Conservation (phyloP, 2,113 vertebrate genomes). For the Channa argus region DNA sequence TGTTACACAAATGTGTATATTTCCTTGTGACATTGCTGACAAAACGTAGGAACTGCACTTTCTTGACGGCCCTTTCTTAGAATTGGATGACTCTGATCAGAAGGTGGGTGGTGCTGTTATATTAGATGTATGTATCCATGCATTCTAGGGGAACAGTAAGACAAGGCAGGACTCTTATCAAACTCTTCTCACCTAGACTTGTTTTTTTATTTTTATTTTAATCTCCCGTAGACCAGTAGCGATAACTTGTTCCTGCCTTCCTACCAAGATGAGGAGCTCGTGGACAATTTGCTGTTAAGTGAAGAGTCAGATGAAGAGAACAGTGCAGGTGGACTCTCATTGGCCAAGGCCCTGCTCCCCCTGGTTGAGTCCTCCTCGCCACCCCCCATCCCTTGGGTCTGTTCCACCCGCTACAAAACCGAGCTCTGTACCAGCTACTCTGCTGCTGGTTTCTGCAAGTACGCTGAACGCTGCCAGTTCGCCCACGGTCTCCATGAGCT, state of each 20-base stretch:
- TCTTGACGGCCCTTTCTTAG: too few species aligned
- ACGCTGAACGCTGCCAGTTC: constrained; percentile 84
- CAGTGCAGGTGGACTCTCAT: constrained; percentile 32
- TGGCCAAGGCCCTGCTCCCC: constrained; percentile 79
- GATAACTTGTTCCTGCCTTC: constrained; percentile 75
- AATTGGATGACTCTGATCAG: too few species aligned
- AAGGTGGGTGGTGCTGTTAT: too few species aligned
- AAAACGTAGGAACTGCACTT: too few species aligned
- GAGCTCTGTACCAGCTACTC: constrained; percentile 85
- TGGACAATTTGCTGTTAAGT: constrained; percentile 65
- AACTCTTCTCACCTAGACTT: neutral
- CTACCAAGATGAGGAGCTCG: constrained; percentile 65
- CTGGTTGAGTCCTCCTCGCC: constrained; percentile 62
- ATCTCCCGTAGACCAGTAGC: constrained; percentile 59
- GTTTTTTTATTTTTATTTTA: neutral
- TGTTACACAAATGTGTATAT: too few species aligned
- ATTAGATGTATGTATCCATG: too few species aligned
- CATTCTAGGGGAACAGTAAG: too few species aligned
- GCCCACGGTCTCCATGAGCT: constrained; percentile 86
- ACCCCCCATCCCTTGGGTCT: constrained; percentile 67
- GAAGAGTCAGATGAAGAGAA: constrained; percentile 19
- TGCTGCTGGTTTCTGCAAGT: constrained; percentile 76
- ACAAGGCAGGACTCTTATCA: neutral
- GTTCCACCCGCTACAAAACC: constrained; percentile 85
- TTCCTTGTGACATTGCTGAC: too few species aligned